These are phyloP conservation scores for Tinamus major DNA, from an alignment of 2,797 vertebrate species.

Conservation along the genomic window DNA sequence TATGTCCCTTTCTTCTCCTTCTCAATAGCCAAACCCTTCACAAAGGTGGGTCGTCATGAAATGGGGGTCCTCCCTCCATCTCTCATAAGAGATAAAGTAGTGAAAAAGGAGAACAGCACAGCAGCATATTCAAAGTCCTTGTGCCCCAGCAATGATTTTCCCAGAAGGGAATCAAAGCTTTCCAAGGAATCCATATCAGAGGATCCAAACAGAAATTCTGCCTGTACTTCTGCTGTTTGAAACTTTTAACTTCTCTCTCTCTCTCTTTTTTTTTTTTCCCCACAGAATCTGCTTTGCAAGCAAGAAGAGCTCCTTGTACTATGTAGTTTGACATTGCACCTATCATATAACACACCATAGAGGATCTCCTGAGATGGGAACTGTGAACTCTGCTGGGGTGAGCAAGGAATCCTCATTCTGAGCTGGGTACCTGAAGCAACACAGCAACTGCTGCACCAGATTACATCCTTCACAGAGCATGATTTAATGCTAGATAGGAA, in stretches of 20 bases:
- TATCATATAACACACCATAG: background rate
- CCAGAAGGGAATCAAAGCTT: background rate
- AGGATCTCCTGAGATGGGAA: background rate
- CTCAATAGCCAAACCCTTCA: background rate
- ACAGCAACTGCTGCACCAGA: background rate
- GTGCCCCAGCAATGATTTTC: accelerated
- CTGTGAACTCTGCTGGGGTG: background rate
- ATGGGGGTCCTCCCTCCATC: accelerated
- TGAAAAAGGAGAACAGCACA: background rate
- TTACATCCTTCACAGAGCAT: accelerated
- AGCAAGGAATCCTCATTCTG: background rate
- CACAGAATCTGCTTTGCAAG: background rate
- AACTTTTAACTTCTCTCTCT: background rate
- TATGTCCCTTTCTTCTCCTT: background rate
- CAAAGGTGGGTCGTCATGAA: background rate
- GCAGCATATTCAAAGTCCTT: background rate
- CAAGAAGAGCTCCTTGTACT: background rate
- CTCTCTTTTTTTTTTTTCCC: no score
- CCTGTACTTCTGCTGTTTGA: background rate
- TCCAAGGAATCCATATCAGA: background rate
- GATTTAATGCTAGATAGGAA: background rate
- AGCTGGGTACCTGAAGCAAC: background rate
- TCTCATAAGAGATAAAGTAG: background rate
- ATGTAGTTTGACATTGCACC: background rate
- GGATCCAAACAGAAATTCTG: background rate